Conservation (phyloP, 2,113 vertebrate species). For the Petaurus breviceps region DNA sequence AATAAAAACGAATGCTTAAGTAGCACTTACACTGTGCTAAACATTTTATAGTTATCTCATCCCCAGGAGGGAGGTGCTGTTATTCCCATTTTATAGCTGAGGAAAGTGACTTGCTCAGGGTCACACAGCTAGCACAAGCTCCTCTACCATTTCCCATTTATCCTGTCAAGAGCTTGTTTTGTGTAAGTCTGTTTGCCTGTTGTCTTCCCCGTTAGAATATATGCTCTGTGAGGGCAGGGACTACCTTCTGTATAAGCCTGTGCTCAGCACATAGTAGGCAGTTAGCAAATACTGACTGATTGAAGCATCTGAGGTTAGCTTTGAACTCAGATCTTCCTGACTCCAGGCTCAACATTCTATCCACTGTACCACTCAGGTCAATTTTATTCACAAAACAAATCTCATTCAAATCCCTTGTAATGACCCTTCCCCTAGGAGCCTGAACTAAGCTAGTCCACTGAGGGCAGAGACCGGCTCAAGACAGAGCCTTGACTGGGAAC, state of each 20-base stretch:
- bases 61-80: not conserved
- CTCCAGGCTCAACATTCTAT: not conserved
- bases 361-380: not conserved
- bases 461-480: not conserved
- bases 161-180: not conserved
- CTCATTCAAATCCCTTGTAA: not conserved
- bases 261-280: not conserved
- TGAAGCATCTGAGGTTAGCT: not conserved
- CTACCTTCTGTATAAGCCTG: not conserved
- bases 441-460: not conserved
- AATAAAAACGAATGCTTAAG: not conserved
- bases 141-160: not conserved
- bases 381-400: not conserved
- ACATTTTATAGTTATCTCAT: too few species aligned
- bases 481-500: not conserved
- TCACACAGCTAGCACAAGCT: not conserved
- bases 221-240: not conserved
- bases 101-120: not conserved
- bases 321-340: not conserved
- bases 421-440: too few species aligned
- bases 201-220: not conserved
- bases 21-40: not conserved
- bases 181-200: not conserved
- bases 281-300: not conserved
- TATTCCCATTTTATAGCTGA: not conserved